Conservation (phyloP, 2,797 vertebrate genomes). For the Remorina albescens region DNA sequence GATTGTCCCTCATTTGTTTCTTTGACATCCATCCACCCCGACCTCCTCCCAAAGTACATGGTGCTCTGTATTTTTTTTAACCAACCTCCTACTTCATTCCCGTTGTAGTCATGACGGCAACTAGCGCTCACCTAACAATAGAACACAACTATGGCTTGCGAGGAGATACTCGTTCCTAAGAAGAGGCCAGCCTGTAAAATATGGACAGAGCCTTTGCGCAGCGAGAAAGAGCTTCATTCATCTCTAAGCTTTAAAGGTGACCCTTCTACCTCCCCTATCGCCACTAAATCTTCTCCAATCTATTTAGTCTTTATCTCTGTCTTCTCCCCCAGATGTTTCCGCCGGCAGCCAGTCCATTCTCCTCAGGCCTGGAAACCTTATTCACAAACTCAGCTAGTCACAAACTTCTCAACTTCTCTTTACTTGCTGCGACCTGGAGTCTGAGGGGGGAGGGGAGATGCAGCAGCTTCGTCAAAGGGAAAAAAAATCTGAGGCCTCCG, state of each 20-base stretch:
- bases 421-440: constrained; percentile 35
- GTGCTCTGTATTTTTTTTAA: neutral
- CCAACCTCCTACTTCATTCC: neutral
- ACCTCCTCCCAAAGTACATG: neutral
- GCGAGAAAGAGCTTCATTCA: constrained; percentile 24
- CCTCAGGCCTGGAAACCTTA: constrained; percentile 13
- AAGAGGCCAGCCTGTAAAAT: neutral
- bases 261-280: constrained; percentile 27
- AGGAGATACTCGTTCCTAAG: neutral
- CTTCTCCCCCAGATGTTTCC: constrained; percentile 15
- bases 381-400: constrained; percentile 30
- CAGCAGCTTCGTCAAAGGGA: constrained; percentile 31
- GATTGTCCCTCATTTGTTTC: neutral
- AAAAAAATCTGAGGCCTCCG: constrained; percentile 28
- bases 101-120: neutral
- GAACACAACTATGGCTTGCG: neutral
- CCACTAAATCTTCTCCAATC: constrained; percentile 20
- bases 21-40: neutral
- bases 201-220: neutral
- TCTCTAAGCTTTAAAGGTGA: constrained; percentile 25
- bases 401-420: constrained; percentile 23
- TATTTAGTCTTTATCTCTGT: constrained; percentile 42
- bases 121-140: neutral
- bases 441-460: constrained; percentile 13
- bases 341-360: neutral